Evolutionary conservation across 1,140 invertebrate genomes (phyloP), one percentile per base, ranked within the genome.

Genomic region (Heterodera carotae): DNA sequence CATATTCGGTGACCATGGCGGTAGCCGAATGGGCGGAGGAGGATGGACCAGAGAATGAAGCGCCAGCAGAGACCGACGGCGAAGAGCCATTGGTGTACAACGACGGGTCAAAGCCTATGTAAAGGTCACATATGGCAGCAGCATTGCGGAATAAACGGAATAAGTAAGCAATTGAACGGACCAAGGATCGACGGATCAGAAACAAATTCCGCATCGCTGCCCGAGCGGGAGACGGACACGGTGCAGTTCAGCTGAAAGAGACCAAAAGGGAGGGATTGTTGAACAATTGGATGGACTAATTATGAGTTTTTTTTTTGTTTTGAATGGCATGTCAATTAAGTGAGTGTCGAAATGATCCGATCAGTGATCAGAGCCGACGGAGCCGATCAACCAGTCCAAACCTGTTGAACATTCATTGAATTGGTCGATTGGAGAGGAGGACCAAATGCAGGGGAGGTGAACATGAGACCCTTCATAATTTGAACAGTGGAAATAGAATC

Each of bases 41-140:
- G 29, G 62, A 56, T 18, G 48, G 72, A 10, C 75, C 53, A 3
- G 36, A 68, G 56, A 34, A 39, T 79, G 43, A 48, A 34, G 22
- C 69, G 22, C 48, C 48, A 18, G 62, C 29, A 4, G 78, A 59
- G 62, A 81, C 78, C 6, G 69, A 33, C 33, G 76, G 78, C 56
- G 18, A 73, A 22, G 29, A 33, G 22, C 69, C 34, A 18, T 43
- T 70, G 22, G 69, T 62, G 72, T 86, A 86, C 0, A 86, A 77
- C 0, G 85, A 76, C 22, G 84, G 84, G 71, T 86, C 85, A 22
- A 86, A 77, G 6, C 85, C 84, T 72, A 79, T n/a, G n/a, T 76
- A 48, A 78, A 75, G 34, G 70, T 33, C 34, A 53, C 27, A 22
- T 15, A 6, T 39, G 27, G 31, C 22, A 31, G 22, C 15, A n/a